A percentile compares a stretch with the other conserved stretches of the same genome.
phyloP scores from a whole-genome alignment of 2,113 vertebrate genomes.

The Triplophysa rosa region DNA sequence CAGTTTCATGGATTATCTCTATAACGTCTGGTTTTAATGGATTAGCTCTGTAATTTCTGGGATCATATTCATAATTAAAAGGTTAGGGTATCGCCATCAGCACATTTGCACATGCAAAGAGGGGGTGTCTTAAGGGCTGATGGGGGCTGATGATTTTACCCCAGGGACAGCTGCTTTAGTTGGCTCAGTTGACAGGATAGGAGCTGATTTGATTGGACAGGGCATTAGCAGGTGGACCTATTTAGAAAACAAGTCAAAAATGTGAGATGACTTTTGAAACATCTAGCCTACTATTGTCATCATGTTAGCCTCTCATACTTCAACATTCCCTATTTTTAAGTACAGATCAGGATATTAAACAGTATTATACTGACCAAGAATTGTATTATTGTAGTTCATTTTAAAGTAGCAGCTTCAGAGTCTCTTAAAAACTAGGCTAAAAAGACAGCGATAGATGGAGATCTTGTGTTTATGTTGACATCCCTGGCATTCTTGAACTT shows the following conservation, averaged over 20 bases:
- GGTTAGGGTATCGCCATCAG: neutral
- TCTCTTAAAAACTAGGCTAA: neutral
- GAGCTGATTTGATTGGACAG: conserved; percentile 34
- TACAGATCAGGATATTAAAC: too few relatives aligned
- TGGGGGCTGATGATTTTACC: conserved; percentile 37
- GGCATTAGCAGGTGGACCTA: conserved; percentile 50
- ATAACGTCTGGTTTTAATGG: neutral
- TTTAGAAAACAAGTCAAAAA: conserved; percentile 41
- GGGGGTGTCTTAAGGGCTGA: neutral
- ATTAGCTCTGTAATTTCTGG: conserved; percentile 23
- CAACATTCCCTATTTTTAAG: neutral
- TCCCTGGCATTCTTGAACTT: neutral
- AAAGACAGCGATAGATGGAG: neutral
- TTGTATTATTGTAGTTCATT: neutral
- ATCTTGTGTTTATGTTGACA: neutral
- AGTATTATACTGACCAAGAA: neutral
- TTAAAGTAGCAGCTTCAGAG: neutral
- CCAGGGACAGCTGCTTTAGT: conserved; percentile 42
- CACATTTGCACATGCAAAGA: conserved; percentile 11
- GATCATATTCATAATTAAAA: neutral
- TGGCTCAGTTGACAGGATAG: conserved; percentile 33
- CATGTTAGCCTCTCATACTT: neutral
- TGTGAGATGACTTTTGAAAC: neutral
- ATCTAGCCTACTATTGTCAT: too few relatives aligned
- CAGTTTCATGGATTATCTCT: neutral